phyloP scores from a whole-genome alignment of 2,797 vertebrate species.

The Ispidina lecontei region DNA sequence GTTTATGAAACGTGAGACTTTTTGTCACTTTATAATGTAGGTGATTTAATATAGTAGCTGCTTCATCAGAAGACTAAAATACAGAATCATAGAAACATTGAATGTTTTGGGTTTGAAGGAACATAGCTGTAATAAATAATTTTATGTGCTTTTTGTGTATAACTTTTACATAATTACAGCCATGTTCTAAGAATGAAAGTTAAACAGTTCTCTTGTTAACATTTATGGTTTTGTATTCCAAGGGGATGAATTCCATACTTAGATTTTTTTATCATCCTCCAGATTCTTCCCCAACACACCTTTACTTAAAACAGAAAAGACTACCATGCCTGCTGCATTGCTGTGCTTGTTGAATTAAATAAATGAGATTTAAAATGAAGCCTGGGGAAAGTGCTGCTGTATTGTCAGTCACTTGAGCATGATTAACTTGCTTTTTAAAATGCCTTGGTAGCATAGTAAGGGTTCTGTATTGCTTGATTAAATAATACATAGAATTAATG shows the following conservation, averaged over 20 bases:
- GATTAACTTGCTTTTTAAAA: background rate
- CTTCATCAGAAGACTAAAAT: background rate
- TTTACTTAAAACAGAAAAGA: background rate
- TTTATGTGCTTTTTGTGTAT: background rate
- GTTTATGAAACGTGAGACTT: background rate
- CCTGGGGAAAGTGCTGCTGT: background rate
- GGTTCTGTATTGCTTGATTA: background rate
- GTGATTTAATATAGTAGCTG: background rate
- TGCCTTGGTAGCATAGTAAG: background rate
- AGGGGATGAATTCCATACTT: background rate
- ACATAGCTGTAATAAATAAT: background rate
- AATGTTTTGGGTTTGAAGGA: too few relatives aligned
- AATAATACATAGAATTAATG: slow-evolving; percentile 11
- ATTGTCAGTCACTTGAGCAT: background rate
- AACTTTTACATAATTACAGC: background rate
- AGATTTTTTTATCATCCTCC: background rate
- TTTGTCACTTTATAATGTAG: background rate
- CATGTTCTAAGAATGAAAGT: background rate
- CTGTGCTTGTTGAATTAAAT: background rate
- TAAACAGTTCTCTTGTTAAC: background rate
- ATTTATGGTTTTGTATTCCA: slow-evolving; percentile 1
- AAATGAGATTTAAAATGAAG: slow-evolving; percentile 14
- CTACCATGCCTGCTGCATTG: background rate
- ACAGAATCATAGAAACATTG: background rate
- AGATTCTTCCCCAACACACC: background rate